Conservation (phyloP, 2,113 vertebrate species). For the Zosterops borbonicus region DNA sequence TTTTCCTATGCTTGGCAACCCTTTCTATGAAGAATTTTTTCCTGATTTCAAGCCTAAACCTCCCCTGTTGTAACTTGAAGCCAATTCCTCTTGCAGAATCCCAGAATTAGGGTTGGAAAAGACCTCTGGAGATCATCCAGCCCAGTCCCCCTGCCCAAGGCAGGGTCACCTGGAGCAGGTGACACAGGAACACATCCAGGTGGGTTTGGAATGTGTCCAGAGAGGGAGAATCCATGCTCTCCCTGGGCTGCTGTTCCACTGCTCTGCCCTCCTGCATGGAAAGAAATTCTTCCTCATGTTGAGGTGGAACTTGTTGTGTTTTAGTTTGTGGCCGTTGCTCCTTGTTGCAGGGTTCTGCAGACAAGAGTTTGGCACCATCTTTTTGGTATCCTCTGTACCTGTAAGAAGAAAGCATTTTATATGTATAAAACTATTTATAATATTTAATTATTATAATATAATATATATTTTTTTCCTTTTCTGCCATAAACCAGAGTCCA, state of each 20-base stretch:
- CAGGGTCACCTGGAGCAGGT: not conserved
- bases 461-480: not conserved
- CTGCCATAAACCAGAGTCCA: not conserved
- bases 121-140: not conserved
- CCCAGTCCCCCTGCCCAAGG: not conserved
- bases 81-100: too few relatives aligned
- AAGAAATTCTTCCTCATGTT: not conserved
- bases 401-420: not conserved
- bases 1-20: not conserved
- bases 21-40: not conserved
- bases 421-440: not conserved
- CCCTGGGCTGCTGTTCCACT: not conserved
- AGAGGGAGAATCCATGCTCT: not conserved
- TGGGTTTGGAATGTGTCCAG: not conserved
- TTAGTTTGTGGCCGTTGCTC: not conserved
- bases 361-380: not conserved
- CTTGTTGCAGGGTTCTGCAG: not conserved
- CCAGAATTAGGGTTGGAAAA: not conserved
- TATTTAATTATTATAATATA: not conserved
- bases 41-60: not conserved
- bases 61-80: not conserved
- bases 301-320: not conserved
- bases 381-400: not conserved
- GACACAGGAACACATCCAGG: not conserved
- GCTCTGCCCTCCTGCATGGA: not conserved